These are phyloP conservation scores for Platorchestia sp. DNA, from an alignment of 1,140 invertebrate genomes.

Conservation along the genomic window DNA sequence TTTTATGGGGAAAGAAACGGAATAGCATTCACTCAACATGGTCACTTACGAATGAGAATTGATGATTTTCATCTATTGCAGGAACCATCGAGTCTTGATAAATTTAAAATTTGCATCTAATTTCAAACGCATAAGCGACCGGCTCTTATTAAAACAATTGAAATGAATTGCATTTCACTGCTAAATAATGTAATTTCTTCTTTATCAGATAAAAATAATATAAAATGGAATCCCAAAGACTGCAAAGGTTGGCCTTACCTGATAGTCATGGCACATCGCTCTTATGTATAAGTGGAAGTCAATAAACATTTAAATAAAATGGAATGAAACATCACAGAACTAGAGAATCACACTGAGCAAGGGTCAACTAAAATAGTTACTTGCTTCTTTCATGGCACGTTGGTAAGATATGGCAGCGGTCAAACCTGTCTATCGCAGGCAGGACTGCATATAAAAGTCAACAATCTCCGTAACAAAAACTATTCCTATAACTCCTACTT, in stretches of 20 bases:
- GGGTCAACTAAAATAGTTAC: too few species aligned
- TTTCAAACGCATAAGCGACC: too few species aligned
- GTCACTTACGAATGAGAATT: too few species aligned
- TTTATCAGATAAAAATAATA: background rate
- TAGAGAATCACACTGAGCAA: background rate
- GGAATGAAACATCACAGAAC: background rate
- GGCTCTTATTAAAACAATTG: background rate
- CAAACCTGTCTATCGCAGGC: background rate
- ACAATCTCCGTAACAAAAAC: background rate
- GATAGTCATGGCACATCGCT: background rate
- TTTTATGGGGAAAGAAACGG: background rate
- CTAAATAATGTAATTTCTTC: background rate
- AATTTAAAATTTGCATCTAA: too few species aligned
- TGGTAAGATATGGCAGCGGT: background rate
- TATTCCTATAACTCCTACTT: background rate
- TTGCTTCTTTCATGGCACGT: background rate
- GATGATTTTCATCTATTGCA: too few species aligned
- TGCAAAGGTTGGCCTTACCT: background rate
- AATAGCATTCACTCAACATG: too few species aligned
- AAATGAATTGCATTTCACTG: background rate
- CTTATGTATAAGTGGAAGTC: background rate
- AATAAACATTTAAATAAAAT: background rate
- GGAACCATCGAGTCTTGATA: too few species aligned
- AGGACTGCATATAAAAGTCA: background rate
- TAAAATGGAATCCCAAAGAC: background rate